Evolutionary conservation across 2,113 vertebrate species (phyloP).

Genomic region (Saguinus imperator): DNA sequence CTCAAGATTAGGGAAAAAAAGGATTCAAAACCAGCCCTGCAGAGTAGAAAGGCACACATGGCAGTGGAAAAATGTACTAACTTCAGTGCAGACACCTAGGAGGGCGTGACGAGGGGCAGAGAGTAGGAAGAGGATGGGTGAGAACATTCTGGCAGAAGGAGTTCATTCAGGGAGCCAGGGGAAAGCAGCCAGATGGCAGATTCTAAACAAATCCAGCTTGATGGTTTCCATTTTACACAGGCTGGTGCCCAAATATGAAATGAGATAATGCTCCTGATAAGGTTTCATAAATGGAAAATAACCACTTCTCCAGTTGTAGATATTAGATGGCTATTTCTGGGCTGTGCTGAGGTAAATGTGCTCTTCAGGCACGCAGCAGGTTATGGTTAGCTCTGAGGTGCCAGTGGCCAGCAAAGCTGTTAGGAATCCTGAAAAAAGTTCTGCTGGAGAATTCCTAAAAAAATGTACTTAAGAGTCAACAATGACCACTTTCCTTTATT

Average conservation of each 20-base stretch:
- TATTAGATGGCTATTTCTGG: not conserved
- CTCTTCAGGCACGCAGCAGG: not conserved
- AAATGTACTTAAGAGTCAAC: not conserved
- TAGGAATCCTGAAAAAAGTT: not conserved
- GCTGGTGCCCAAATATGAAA: not conserved
- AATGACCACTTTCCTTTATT: not conserved
- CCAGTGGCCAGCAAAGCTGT: accelerated
- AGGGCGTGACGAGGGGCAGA: not conserved
- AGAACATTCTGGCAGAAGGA: not conserved
- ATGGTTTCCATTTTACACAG: not conserved
- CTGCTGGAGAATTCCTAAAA: not conserved
- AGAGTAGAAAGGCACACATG: not conserved
- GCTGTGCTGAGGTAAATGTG: not conserved
- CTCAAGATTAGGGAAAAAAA: not conserved
- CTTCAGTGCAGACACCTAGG: not conserved
- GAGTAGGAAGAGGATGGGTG: not conserved
- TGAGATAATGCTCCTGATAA: not conserved
- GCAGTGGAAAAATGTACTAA: not conserved
- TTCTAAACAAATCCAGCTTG: not conserved
- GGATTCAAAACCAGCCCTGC: not conserved
- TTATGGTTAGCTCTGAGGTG: not conserved
- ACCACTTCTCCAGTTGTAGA: not conserved
- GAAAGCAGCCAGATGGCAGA: not conserved
- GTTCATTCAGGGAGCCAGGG: not conserved
- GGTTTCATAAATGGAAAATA: not conserved